A percentile compares a stretch with the other conserved stretches of the same genome.
Evolutionary conservation across 2,113 vertebrate genomes (phyloP).

Genomic region (Mola mola): DNA sequence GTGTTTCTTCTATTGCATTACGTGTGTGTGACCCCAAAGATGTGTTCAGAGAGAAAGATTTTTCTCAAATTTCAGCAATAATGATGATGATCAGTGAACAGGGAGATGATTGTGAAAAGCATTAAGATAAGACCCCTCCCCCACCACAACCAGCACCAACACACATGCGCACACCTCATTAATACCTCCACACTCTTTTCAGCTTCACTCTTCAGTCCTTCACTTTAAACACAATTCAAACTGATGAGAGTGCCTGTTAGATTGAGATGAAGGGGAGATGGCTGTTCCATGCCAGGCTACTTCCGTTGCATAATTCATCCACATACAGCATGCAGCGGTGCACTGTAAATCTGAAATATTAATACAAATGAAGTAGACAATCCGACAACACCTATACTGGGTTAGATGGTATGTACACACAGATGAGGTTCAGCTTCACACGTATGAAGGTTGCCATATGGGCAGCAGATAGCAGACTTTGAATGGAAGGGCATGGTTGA

Average conservation of each 20-base stretch:
- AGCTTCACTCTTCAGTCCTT: conserved; percentile 15
- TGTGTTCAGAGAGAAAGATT: too few species aligned
- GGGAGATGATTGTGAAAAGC: background rate
- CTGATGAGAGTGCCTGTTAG: conserved; percentile 34
- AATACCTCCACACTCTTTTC: background rate
- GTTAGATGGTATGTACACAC: conserved; percentile 25
- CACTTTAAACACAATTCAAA: conserved; percentile 36
- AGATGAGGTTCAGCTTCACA: background rate
- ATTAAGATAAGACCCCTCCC: background rate
- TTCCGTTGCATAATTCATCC: conserved; percentile 70
- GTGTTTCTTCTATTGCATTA: background rate
- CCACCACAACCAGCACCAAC: background rate
- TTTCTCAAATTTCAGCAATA: conserved; percentile 6
- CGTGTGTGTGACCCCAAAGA: background rate
- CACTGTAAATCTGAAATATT: conserved; percentile 71
- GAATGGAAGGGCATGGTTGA: conserved; percentile 22
- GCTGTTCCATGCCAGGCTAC: conserved; percentile 35
- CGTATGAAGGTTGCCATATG: too few species aligned
- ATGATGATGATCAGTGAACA: conserved; percentile 22
- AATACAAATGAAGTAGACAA: conserved; percentile 58
- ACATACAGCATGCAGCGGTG: conserved; percentile 35
- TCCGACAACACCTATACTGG: conserved; percentile 18
- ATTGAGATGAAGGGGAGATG: conserved; percentile 63
- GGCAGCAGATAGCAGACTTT: conserved; percentile 29
- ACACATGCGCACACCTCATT: background rate